These are phyloP conservation scores for Orientallactaga bullata DNA, from an alignment of 2,113 vertebrate species.

Conservation along the genomic window DNA sequence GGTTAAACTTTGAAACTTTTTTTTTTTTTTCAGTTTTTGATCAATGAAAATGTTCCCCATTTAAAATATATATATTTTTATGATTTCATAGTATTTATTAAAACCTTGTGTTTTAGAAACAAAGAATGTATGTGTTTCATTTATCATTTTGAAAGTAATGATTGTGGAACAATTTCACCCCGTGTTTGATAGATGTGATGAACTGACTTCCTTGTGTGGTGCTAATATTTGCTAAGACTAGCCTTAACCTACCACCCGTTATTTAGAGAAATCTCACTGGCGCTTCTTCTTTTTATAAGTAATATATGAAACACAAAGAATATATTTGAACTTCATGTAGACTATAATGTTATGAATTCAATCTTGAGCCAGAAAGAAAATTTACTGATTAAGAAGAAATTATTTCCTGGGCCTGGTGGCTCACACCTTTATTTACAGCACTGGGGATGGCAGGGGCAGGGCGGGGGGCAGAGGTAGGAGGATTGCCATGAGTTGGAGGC, in stretches of 20 bases:
- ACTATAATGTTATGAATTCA: background rate
- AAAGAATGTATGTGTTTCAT: background rate
- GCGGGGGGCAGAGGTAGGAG: too few species aligned
- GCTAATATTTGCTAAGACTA: background rate
- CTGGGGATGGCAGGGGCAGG: too few species aligned
- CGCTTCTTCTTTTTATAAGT: background rate
- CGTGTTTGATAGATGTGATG: background rate
- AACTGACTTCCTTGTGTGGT: background rate
- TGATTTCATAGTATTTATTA: slow-evolving; percentile 18
- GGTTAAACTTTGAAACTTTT: background rate
- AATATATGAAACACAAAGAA: background rate
- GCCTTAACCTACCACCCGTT: background rate
- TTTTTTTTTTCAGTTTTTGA: background rate
- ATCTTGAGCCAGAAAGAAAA: background rate
- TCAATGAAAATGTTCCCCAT: background rate
- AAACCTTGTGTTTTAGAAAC: background rate
- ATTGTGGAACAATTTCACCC: background rate
- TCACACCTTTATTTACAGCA: too few species aligned
- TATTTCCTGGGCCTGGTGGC: too few species aligned
- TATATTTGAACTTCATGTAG: background rate
- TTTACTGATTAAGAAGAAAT: background rate
- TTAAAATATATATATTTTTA: background rate
- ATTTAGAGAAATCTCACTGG: background rate
- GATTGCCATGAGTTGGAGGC: too few species aligned
- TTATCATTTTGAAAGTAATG: background rate